Conservation (phyloP, 2,113 vertebrate species). For the Eublepharis macularius region DNA sequence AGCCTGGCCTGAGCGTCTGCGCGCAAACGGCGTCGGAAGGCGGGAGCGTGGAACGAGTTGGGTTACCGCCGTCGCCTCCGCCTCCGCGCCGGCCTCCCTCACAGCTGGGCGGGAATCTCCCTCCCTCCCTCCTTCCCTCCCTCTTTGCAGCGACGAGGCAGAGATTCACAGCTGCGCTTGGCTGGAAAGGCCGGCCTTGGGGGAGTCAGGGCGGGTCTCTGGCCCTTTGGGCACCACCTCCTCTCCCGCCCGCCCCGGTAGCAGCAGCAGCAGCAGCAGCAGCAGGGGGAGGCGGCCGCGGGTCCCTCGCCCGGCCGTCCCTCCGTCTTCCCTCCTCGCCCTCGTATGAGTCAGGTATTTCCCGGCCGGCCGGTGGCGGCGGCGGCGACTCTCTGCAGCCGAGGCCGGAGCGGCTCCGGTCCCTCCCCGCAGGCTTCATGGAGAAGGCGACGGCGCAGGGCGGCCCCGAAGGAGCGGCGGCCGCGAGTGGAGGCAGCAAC, state of each 20-base stretch:
- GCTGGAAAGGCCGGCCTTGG: background rate
- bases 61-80: background rate
- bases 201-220: background rate
- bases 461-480: constrained; percentile 22
- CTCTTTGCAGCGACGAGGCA: background rate
- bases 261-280: background rate
- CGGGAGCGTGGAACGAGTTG: background rate
- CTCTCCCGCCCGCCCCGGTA: background rate
- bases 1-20: too few relatives aligned
- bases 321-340: constrained; percentile 51
- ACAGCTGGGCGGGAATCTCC: background rate
- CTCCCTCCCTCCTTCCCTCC: background rate
- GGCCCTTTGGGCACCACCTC: background rate
- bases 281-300: constrained; percentile 23
- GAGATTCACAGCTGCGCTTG: background rate
- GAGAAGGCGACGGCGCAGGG: constrained; percentile 62
- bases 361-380: constrained; percentile 2
- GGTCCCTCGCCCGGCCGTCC: constrained; percentile 45
- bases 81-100: background rate
- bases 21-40: too few relatives aligned
- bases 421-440: constrained; percentile 58
- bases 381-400: constrained; percentile 35
- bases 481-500: constrained; percentile 33
- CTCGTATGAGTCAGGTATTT: constrained; percentile 71
- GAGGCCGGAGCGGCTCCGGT: constrained; percentile 40